A percentile compares a stretch with the other conserved stretches of the same genome.
Evolutionary conservation across 2,113 vertebrate species (phyloP).

Genomic region (Sclerurus mexicanus): DNA sequence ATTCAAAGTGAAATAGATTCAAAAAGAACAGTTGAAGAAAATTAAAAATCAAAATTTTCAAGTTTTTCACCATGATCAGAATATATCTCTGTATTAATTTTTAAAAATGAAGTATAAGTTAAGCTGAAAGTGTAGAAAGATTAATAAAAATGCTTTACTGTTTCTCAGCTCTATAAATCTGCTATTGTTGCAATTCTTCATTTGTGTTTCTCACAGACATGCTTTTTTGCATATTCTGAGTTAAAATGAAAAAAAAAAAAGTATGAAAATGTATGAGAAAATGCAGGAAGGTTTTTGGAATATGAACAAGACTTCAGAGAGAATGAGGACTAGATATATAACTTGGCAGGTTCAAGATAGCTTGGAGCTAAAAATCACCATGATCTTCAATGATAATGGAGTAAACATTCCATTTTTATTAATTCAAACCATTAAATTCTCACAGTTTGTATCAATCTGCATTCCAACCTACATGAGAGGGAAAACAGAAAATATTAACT

Average conservation of each 20-base stretch:
- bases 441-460: not conserved
- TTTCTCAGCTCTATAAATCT: not conserved
- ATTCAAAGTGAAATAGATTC: not conserved
- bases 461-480: not conserved
- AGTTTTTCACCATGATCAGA: not conserved
- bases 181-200: not conserved
- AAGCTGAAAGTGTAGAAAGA: not conserved
- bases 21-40: not conserved
- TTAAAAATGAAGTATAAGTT: not conserved
- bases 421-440: not conserved
- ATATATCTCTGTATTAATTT: not conserved
- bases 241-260: not conserved
- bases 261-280: not conserved
- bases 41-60: not conserved
- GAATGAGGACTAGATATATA: not conserved
- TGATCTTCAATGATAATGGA: not conserved
- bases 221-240: not conserved
- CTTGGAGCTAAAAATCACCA: not conserved
- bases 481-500: not conserved
- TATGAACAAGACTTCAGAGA: not conserved
- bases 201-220: not conserved
- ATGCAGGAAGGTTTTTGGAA: not conserved
- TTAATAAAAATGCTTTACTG: not conserved
- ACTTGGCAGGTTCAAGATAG: not conserved
- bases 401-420: not conserved